Evolutionary conservation across 1,140 invertebrate genomes (phyloP), one percentile per base, ranked within the genome.

Genomic region (Bombus superbus): DNA sequence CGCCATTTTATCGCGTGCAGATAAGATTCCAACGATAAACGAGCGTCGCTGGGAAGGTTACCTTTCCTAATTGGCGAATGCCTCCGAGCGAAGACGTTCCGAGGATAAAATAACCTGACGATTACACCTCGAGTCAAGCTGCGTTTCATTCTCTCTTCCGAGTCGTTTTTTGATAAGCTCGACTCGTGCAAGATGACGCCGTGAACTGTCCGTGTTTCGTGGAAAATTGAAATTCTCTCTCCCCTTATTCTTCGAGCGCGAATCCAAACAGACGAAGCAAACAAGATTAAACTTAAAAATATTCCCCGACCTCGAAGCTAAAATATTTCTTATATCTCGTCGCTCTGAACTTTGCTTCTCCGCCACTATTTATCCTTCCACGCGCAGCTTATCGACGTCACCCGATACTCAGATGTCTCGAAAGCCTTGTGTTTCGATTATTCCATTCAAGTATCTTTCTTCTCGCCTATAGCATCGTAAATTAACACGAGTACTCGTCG

Each of bases 1-100:
- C 5, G n/a, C 44, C n/a, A 32, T 64, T 83, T 74, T 83, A 83
- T 76, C 47, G 64, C 76, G 53, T n/a, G n/a, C 10, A 80, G 83
- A 72, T 83, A 83, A 76, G 83, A 83, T 83, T 69, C 74, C n/a
- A 32, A 28, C 28, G 73, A 83, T 77, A 77, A 83, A 40, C 81
- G 59, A 64, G 28, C 72, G 42, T 47, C 69, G 72, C 5, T 38
- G 42, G 13, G 77, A 66, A 81, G 68, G 57, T 81, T 81, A 25
- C 53, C 76, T 35, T 40, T 42, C 75, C 35, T 84, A 84, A 84
- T 84, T 84, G 83, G 76, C 38, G 76, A 47, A 84, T 59, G 82
- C 74, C 82, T 71, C n/a, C 38, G 25, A 80, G 76, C 76, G 53
- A 62, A 47, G 53, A 62, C 32, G 83, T 79, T 38, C n/a, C n/a